Evolutionary conservation across 30 jellyfish, hydroid and myxozoan genomes (phyloP).

Genomic region (Rhopilema esculentum): DNA sequence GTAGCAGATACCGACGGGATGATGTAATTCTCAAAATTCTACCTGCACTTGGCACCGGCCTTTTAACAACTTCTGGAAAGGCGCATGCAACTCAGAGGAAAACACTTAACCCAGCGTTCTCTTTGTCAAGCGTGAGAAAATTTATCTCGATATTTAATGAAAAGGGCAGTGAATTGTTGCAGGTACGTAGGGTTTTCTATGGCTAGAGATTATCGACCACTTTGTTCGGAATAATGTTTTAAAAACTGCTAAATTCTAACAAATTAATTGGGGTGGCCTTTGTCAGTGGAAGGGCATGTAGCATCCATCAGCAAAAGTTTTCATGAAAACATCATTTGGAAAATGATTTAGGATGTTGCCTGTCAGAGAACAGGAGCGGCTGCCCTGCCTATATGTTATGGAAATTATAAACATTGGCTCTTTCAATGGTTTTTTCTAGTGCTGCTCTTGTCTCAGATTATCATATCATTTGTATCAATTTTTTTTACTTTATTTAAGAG

Average conservation of each 20-base stretch:
- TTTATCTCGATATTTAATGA: slow-evolving; percentile 40
- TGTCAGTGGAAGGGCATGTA: background rate
- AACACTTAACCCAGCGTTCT: slow-evolving; percentile 45
- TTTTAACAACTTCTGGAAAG: slow-evolving; percentile 43
- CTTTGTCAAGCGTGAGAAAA: slow-evolving; percentile 43
- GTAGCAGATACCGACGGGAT: slow-evolving; percentile 19
- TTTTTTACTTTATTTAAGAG: no score
- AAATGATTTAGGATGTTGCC: no score
- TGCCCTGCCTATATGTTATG: no score
- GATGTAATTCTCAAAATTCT: slow-evolving; percentile 9
- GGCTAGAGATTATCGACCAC: background rate
- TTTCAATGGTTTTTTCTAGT: no score
- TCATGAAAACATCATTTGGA: no score
- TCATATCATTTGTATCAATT: no score
- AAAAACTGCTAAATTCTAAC: background rate
- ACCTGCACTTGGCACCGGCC: slow-evolving; percentile 62
- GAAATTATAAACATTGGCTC: no score
- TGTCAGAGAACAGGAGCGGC: no score
- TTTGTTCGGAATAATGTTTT: background rate
- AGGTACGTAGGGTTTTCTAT: slow-evolving; percentile 15
- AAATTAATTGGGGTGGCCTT: no score
- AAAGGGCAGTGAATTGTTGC: slow-evolving; percentile 38
- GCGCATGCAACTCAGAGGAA: slow-evolving; percentile 58
- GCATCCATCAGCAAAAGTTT: no score
- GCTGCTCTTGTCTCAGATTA: no score